Base-by-base conservation (phyloP, 2,888 invertebrate species). In the Plebejus argus region DNA sequence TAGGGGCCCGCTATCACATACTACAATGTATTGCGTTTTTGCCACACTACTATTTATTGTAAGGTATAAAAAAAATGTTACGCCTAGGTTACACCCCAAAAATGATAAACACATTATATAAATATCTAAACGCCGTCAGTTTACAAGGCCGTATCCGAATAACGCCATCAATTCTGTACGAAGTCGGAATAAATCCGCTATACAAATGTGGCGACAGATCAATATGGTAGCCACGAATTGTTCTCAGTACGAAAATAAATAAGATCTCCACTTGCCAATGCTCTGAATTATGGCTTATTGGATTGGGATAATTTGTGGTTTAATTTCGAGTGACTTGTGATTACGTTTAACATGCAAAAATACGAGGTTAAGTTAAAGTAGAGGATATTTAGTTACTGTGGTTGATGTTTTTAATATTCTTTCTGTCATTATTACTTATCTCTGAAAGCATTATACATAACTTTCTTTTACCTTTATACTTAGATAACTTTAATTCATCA, bases 181-280 rank as follows among this genome's bases (percentile, higher is more conserved):
- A 53, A 53, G 53, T 53, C 49, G 49, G 82, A 83, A 83, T 88
- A 87, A 83, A 84, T 83, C 82, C 79, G 79, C 80, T 77, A 82
- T 80, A 83, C 81, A 82, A 82, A 82, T 82, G 84, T 82, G 86
- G 84, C 85, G 86, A 87, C 87, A 85, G 83, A 83, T 81, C 84
- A 86, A 86, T 89, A 87, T 85, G 86, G 86, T 85, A 82, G 79
- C 81, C 82, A 79, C 83, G 84, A 88, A 87, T 87, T 83, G 85
- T 84, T 82, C 89, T 88, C 88, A 81, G 86, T 86, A 85, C 87
- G 84, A 85, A 87, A 85, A 88, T 88, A 89, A 89, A 89, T 87
- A 88, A 88, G 86, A 86, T 82, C 84, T 84, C 79, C 79, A 81
- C 78, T 80, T 82, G 83, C 81, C 82, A 81, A 82, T 81, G 84